A percentile compares a stretch with the other conserved stretches of the same genome.
Evolutionary conservation across 2,113 vertebrate species (phyloP).

Genomic region (Guaruba guarouba): DNA sequence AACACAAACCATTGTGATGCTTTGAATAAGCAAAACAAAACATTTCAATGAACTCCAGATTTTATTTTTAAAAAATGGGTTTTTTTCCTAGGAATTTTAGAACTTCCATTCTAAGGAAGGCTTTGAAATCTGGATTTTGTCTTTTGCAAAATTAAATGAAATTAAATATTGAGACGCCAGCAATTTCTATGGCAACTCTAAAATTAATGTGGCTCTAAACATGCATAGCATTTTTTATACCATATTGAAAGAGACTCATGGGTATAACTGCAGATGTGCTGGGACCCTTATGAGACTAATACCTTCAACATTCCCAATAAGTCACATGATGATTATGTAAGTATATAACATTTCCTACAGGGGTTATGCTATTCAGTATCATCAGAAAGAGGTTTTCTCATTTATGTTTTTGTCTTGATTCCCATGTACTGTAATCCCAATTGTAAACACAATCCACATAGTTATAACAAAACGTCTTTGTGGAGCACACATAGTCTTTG

Average conservation of each 20-base stretch:
- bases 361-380: neutral
- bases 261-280: neutral
- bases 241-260: neutral
- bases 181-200: neutral
- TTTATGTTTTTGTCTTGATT: constrained; percentile 36
- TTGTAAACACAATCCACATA: constrained; percentile 54
- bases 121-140: neutral
- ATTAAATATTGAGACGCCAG: neutral
- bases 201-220: neutral
- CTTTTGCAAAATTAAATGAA: neutral
- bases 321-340: neutral
- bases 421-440: constrained; percentile 40
- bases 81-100: neutral
- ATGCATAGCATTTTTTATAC: neutral
- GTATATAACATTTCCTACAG: neutral
- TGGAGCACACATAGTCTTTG: constrained; percentile 58
- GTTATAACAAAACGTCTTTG: constrained; percentile 57
- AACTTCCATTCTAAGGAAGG: neutral
- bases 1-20: constrained; percentile 38
- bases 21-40: constrained; percentile 16
- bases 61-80: neutral
- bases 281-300: neutral
- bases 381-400: constrained; percentile 30
- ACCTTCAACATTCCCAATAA: neutral
- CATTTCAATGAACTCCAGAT: neutral